Conservation (phyloP, 1,140 invertebrate species). For the Cydia strobilella region DNA sequence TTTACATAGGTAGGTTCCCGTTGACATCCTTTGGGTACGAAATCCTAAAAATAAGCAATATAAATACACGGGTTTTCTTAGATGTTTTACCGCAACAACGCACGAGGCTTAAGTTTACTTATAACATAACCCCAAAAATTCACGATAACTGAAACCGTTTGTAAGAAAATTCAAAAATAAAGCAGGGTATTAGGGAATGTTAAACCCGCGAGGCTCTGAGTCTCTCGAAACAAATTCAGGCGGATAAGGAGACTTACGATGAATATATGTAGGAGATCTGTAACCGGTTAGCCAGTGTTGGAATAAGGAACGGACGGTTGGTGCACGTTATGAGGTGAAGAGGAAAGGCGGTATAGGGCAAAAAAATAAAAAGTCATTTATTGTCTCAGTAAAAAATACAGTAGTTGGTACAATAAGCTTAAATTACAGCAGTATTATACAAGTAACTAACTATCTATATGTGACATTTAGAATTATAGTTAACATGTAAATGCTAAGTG, state of each 20-base stretch:
- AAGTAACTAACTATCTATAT: too few species aligned
- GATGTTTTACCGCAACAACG: too few species aligned
- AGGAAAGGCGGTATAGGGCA: not conserved
- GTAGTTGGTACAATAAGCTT: too few species aligned
- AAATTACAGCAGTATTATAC: too few species aligned
- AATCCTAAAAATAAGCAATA: too few species aligned
- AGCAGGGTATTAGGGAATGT: conserved; percentile 25
- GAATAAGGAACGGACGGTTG: conserved; percentile 7
- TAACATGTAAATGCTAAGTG: too few species aligned
- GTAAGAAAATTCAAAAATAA: conserved; percentile 28
- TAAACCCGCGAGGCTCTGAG: conserved; percentile 11
- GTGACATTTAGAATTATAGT: too few species aligned
- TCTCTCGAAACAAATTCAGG: conserved; percentile 24
- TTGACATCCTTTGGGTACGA: too few species aligned
- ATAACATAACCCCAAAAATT: not conserved
- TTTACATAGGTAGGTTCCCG: too few species aligned
- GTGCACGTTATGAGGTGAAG: not conserved
- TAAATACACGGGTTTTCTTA: too few species aligned
- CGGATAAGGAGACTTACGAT: conserved; percentile 33
- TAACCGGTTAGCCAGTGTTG: conserved; percentile 32
- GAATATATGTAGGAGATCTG: conserved; percentile 35
- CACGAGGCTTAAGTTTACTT: not conserved
- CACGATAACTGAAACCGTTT: conserved; percentile 15
- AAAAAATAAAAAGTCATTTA: too few species aligned
- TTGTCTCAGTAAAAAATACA: too few species aligned